phyloP scores from a whole-genome alignment of 2,888 invertebrate genomes.

The Cheilosia soror region DNA sequence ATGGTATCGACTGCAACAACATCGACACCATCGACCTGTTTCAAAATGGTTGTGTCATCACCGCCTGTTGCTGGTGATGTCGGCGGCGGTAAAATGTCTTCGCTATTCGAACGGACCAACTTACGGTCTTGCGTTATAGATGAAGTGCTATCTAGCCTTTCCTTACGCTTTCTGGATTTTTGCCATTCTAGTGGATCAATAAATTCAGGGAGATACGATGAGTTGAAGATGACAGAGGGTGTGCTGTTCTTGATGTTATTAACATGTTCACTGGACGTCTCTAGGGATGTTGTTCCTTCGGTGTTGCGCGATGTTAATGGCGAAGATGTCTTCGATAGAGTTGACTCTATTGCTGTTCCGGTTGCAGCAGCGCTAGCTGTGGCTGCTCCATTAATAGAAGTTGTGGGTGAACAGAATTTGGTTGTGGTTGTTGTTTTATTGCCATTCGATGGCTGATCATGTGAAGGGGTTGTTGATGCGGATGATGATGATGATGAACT shows the following conservation, averaged over 20 bases:
- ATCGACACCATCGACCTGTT: constrained; percentile 63
- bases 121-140: constrained; percentile 86
- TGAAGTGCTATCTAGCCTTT: constrained; percentile 86
- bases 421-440: constrained; percentile 72
- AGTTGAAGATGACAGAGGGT: constrained; percentile 79
- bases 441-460: constrained; percentile 76
- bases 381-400: constrained; percentile 64
- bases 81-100: constrained; percentile 85
- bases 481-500: constrained; percentile 80
- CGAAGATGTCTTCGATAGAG: constrained; percentile 54
- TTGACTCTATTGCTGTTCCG: constrained; percentile 68
- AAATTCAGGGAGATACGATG: constrained; percentile 83
- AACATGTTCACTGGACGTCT: constrained; percentile 54
- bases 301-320: constrained; percentile 44
- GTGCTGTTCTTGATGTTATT: constrained; percentile 70
- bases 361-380: constrained; percentile 46
- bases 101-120: constrained; percentile 86
- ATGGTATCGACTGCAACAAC: constrained; percentile 78
- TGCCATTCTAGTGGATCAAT: constrained; percentile 84
- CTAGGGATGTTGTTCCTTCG: constrained; percentile 60
- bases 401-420: constrained; percentile 74
- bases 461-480: constrained; percentile 77
- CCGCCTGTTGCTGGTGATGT: constrained; percentile 38
- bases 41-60: constrained; percentile 42
- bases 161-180: constrained; percentile 86